Evolutionary conservation across 2,113 vertebrate species (phyloP).

Genomic region (Poeciliopsis turrubarensis): DNA sequence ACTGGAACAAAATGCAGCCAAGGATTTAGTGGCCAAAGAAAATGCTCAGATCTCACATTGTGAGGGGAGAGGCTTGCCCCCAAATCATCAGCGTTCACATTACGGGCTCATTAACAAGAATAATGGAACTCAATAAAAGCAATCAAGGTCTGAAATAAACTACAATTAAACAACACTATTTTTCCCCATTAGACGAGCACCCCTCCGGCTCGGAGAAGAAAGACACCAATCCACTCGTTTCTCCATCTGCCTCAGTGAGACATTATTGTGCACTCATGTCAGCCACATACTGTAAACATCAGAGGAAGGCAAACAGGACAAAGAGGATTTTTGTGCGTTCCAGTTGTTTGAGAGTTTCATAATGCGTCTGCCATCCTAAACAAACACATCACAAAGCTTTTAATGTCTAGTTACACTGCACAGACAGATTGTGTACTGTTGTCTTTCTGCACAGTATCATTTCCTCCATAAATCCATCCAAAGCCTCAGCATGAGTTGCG

Average conservation of each 20-base stretch:
- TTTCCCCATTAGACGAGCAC: conserved; percentile 75
- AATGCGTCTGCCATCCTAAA: conserved; percentile 60
- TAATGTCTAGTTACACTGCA: conserved; percentile 68
- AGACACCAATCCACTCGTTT: conserved; percentile 58
- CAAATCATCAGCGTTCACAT: conserved; percentile 79
- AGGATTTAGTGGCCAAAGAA: conserved; percentile 47
- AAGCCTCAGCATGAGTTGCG: conserved; percentile 68
- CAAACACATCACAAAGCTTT: conserved; percentile 71
- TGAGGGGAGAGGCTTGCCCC: conserved; percentile 49
- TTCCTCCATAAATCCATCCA: conserved; percentile 66
- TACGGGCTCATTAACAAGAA: conserved; percentile 83
- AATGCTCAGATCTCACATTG: conserved; percentile 36
- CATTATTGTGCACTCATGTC: conserved; percentile 50
- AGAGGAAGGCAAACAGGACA: conserved; percentile 61
- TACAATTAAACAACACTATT: conserved; percentile 83
- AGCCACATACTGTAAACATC: conserved; percentile 61
- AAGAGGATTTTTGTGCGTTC: conserved; percentile 61
- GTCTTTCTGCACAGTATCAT: conserved; percentile 61
- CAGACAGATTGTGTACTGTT: conserved; percentile 72
- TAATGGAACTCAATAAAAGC: conserved; percentile 83
- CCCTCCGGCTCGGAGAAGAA: conserved; percentile 62
- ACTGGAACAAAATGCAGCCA: conserved; percentile 24
- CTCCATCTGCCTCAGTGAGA: conserved; percentile 71
- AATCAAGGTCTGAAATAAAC: conserved; percentile 81
- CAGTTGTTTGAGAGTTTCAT: conserved; percentile 57